Conservation (phyloP, 2,797 vertebrate genomes). For the Brachyrhaphis roseni region DNA sequence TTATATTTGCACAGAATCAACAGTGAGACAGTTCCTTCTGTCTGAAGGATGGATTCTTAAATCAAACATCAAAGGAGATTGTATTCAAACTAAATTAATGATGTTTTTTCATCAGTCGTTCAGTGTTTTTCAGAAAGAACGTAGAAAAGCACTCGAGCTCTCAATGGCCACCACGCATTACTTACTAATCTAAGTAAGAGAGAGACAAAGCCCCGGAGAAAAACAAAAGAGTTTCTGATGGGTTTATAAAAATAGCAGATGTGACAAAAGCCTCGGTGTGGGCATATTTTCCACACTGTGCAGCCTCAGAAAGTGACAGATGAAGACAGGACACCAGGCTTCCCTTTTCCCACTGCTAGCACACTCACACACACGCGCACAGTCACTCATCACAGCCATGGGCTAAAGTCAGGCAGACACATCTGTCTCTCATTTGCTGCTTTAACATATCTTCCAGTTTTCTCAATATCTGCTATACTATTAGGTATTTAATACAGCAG, state of each 20-base stretch:
- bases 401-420: constrained; percentile 59
- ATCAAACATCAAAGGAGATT: constrained; percentile 61
- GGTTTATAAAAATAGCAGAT: constrained; percentile 38
- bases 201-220: constrained; percentile 22
- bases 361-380: background rate
- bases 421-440: constrained; percentile 37
- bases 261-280: constrained; percentile 46
- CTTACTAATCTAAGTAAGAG: constrained; percentile 17
- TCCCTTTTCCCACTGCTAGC: constrained; percentile 34
- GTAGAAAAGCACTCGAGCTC: constrained; percentile 45
- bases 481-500: background rate
- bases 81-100: constrained; percentile 41
- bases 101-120: constrained; percentile 36
- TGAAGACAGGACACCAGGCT: constrained; percentile 54
- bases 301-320: constrained; percentile 63
- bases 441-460: constrained; percentile 8
- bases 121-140: constrained; percentile 40
- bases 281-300: constrained; percentile 41
- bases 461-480: constrained; percentile 5
- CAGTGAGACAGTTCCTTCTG: constrained; percentile 37
- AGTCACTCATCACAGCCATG: constrained; percentile 11
- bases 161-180: constrained; percentile 24
- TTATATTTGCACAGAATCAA: constrained; percentile 44
- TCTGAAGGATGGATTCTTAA: constrained; percentile 57
- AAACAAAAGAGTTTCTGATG: constrained; percentile 48